Evolutionary conservation across 2,888 invertebrate species (phyloP).

Genomic region (Brassicogethes aeneus): DNA sequence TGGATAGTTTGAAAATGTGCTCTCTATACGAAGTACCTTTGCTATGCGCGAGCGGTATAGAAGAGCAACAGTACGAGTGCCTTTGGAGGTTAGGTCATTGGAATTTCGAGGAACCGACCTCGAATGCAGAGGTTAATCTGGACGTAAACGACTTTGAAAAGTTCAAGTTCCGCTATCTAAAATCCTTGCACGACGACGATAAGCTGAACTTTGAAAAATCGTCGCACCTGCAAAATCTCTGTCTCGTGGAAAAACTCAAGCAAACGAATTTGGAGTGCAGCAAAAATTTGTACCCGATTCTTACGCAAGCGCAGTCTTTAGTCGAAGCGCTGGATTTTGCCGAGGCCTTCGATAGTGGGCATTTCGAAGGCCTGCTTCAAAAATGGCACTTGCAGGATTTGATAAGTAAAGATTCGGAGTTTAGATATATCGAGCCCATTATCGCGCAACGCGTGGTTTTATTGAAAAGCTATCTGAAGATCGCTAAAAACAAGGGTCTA

Average conservation of each 20-base stretch:
- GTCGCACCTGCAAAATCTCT: conserved; percentile 50
- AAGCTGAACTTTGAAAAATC: conserved; percentile 43
- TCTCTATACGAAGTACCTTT: conserved; percentile 54
- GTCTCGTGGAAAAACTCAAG: conserved; percentile 50
- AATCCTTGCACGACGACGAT: conserved; percentile 47
- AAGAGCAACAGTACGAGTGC: conserved; percentile 62
- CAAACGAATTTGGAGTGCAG: conserved; percentile 69
- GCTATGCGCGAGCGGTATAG: conserved; percentile 39
- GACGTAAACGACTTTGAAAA: conserved; percentile 19
- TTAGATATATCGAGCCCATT: conserved; percentile 62
- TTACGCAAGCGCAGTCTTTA: conserved; percentile 61
- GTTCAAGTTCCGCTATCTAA: conserved; percentile 49
- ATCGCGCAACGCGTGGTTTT: conserved; percentile 60
- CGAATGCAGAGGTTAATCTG: background rate
- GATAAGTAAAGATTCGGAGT: conserved; percentile 52
- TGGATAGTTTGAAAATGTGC: conserved; percentile 42
- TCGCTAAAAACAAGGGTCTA: conserved; percentile 17
- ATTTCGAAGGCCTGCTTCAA: conserved; percentile 40
- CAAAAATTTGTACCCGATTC: conserved; percentile 62
- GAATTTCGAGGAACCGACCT: conserved; percentile 37
- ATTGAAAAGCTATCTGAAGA: conserved; percentile 45
- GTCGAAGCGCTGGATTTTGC: conserved; percentile 65
- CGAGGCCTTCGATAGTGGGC: conserved; percentile 16
- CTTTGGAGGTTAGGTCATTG: conserved; percentile 64
- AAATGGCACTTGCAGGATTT: conserved; percentile 56